Conservation (phyloP, 2,113 vertebrate genomes). For the Epinephelus cyanopodus region DNA sequence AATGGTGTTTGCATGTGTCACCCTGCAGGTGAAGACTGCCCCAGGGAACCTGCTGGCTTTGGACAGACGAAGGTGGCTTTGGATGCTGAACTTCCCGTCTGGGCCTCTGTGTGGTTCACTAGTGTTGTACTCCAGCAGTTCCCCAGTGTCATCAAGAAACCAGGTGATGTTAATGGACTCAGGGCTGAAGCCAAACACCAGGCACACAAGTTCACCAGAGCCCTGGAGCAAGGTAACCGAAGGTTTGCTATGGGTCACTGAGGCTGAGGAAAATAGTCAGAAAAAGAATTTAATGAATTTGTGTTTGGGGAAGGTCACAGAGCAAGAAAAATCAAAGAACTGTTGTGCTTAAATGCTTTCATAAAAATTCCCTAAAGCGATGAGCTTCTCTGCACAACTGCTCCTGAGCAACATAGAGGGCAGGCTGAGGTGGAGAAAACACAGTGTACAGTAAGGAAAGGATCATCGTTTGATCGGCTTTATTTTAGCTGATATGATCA, state of each 20-base stretch:
- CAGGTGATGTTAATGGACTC: too few relatives aligned
- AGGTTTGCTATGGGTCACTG: too few relatives aligned
- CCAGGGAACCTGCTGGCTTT: slow-evolving; percentile 58
- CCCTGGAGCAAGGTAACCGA: too few relatives aligned
- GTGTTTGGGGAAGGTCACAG: neutral
- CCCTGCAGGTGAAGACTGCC: slow-evolving; percentile 4
- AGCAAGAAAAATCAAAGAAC: neutral
- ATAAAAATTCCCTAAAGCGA: neutral
- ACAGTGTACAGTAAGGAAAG: too few relatives aligned
- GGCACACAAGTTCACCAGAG: too few relatives aligned
- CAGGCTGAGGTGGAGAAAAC: too few relatives aligned
- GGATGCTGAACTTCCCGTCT: slow-evolving; percentile 77
- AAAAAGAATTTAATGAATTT: neutral
- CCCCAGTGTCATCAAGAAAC: too few relatives aligned
- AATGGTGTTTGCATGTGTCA: slow-evolving; percentile 62
- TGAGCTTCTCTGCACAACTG: neutral
- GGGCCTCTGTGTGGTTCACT: slow-evolving; percentile 56
- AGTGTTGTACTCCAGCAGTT: slow-evolving; percentile 50
- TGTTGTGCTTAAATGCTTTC: neutral
- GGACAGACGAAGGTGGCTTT: slow-evolving; percentile 70
- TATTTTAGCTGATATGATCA: too few relatives aligned
- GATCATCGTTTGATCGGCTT: too few relatives aligned
- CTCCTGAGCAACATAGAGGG: neutral
- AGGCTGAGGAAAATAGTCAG: slow-evolving; percentile 40
- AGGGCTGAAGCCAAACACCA: too few relatives aligned